These are phyloP conservation scores for Acrocephalus arundinaceus DNA, from an alignment of 2,113 vertebrate genomes.

Conservation along the genomic window DNA sequence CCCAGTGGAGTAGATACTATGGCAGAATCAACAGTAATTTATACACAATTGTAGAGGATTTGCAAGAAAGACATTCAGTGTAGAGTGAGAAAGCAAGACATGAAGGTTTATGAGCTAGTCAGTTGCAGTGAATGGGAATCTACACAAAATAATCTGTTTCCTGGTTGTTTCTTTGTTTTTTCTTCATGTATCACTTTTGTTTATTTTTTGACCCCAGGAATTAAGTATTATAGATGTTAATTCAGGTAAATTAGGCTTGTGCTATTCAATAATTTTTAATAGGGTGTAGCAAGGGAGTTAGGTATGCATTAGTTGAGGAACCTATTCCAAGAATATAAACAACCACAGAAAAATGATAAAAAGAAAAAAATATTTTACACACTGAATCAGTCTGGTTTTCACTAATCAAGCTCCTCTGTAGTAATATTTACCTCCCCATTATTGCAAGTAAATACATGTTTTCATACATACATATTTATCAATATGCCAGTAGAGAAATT, in stretches of 20 bases:
- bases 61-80: background rate
- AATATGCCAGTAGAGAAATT: background rate
- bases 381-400: background rate
- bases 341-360: background rate
- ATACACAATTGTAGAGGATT: background rate
- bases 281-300: background rate
- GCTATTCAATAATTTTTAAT: background rate
- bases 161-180: background rate
- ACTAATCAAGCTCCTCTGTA: background rate
- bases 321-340: background rate
- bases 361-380: background rate
- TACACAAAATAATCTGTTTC: background rate
- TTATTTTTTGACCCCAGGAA: background rate
- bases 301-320: background rate
- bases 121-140: background rate
- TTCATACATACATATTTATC: background rate
- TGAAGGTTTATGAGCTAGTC: background rate
- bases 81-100: background rate
- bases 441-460: background rate
- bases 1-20: background rate
- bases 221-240: background rate
- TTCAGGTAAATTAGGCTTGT: background rate
- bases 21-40: background rate
- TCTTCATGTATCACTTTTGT: background rate
- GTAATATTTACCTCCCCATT: background rate